Evolutionary conservation across 2,888 invertebrate species (phyloP).

Genomic region (Sarcophaga variegata): DNA sequence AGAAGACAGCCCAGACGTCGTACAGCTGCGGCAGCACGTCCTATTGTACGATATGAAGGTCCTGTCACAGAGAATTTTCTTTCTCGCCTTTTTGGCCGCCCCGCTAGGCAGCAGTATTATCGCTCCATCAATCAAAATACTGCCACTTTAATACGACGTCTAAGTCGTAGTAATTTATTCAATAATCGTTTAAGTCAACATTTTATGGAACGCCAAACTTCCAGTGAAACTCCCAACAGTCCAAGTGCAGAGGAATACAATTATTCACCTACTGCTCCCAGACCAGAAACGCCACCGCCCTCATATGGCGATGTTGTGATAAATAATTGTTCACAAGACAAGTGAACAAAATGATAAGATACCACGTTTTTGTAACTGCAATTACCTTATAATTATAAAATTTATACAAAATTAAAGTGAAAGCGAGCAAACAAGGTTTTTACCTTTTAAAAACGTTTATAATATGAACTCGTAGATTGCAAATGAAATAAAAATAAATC

Average conservation of each 20-base stretch:
- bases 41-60: slow-evolving; percentile 48
- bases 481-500: no score
- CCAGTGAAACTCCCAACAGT: slow-evolving; percentile 64
- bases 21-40: slow-evolving; percentile 46
- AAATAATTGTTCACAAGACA: slow-evolving; percentile 30
- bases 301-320: slow-evolving; percentile 77
- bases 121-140: slow-evolving; percentile 80
- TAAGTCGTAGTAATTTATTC: slow-evolving; percentile 80
- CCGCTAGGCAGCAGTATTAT: slow-evolving; percentile 79
- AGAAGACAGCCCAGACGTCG: slow-evolving; percentile 71
- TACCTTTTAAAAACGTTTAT: no score
- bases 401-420: no score
- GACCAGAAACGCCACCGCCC: slow-evolving; percentile 80
- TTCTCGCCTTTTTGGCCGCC: slow-evolving; percentile 79
- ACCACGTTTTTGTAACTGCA: no score
- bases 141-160: slow-evolving; percentile 79
- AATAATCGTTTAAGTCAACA: slow-evolving; percentile 76
- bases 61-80: slow-evolving; percentile 76
- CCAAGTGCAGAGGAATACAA: background rate
- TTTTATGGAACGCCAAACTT: slow-evolving; percentile 70
- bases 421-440: no score
- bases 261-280: background rate
- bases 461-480: no score
- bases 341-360: background rate
- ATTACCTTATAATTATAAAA: no score